Conservation (phyloP, 1,140 invertebrate species). For the Centruroides sculpturatus region DNA sequence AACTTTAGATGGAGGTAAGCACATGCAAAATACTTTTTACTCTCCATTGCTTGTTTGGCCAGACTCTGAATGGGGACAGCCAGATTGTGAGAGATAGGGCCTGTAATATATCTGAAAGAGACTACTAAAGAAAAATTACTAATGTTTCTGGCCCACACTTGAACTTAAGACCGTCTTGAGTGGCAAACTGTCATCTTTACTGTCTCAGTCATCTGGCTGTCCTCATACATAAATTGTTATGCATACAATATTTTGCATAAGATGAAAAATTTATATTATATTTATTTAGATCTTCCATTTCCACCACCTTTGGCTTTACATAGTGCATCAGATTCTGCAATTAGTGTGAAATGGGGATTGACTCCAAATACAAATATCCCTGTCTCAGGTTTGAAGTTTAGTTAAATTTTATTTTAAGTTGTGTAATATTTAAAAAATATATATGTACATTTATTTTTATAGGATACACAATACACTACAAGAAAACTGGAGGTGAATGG, state of each 20-base stretch:
- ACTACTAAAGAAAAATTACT: too few species aligned
- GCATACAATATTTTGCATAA: not conserved
- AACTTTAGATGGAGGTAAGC: constrained; percentile 19
- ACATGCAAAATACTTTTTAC: too few species aligned
- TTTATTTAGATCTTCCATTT: constrained; percentile 7
- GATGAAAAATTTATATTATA: not conserved
- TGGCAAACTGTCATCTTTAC: too few species aligned
- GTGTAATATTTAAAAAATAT: not conserved
- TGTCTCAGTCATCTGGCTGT: too few species aligned
- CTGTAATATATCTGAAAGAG: too few species aligned
- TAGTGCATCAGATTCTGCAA: constrained; percentile 8
- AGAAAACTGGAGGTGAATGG: constrained; percentile 11
- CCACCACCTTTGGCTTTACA: constrained; percentile 6
- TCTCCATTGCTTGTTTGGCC: too few species aligned
- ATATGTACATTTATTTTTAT: not conserved
- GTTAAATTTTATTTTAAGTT: not conserved
- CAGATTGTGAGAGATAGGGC: too few species aligned
- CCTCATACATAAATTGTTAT: too few species aligned
- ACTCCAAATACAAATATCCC: constrained; percentile 6
- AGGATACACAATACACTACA: constrained; percentile 14
- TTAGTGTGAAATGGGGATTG: constrained; percentile 11
- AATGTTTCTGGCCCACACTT: too few species aligned
- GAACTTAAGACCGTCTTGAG: too few species aligned
- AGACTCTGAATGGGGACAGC: too few species aligned
- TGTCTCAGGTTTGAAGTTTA: constrained; percentile 6